These are phyloP conservation scores for Pomatostomus ruficeps DNA, from an alignment of 2,113 vertebrate species.

Conservation along the genomic window DNA sequence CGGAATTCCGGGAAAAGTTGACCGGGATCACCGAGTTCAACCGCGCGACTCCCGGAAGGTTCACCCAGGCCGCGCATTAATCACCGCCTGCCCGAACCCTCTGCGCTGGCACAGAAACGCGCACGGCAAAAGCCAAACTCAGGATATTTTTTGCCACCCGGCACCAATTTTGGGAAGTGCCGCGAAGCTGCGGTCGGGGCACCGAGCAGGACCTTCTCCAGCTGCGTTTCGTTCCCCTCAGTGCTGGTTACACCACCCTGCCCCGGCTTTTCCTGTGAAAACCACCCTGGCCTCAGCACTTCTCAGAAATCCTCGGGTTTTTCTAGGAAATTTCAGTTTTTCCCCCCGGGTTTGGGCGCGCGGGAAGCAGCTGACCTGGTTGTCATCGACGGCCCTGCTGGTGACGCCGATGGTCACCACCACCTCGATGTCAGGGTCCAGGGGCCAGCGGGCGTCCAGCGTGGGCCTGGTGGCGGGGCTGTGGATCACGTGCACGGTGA, in stretches of 20 bases:
- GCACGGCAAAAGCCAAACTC: accelerated
- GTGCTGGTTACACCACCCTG: background rate
- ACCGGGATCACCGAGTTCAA: accelerated
- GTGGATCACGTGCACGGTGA: constrained; percentile 40
- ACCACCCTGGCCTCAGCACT: background rate
- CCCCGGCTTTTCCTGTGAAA: accelerated
- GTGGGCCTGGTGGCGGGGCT: background rate
- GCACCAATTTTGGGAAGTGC: background rate
- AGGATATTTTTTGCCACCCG: background rate
- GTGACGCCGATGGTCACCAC: constrained; percentile 12
- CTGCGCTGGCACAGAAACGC: background rate
- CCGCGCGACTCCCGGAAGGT: background rate
- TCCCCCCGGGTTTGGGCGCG: accelerated
- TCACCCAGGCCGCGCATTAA: background rate
- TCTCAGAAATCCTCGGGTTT: accelerated
- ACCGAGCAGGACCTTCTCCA: background rate
- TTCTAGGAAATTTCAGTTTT: accelerated
- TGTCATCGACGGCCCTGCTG: constrained; percentile 51
- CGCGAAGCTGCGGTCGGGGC: accelerated
- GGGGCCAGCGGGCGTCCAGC: constrained; percentile 43
- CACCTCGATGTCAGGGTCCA: constrained; percentile 54
- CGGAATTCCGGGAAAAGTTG: background rate
- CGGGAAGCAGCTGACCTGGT: constrained; percentile 55
- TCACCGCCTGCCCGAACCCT: accelerated
- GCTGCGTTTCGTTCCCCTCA: background rate